Conservation (phyloP, 2,797 vertebrate genomes). For the Strix occidentalis region DNA sequence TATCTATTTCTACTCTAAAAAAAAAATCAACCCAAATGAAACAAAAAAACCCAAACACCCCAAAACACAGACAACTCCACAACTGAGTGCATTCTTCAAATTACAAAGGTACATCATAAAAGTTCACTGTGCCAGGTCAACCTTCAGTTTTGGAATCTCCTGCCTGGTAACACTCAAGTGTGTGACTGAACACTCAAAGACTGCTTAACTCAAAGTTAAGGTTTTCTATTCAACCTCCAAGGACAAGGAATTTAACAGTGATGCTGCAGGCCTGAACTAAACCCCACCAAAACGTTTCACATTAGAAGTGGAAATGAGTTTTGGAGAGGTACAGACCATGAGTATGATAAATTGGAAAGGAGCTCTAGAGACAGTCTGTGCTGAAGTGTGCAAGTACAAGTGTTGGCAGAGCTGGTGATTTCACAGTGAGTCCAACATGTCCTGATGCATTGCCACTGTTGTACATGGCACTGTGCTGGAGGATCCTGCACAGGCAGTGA, state of each 20-base stretch:
- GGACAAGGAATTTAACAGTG: neutral
- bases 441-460: neutral
- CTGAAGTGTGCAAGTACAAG: neutral
- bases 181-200: neutral
- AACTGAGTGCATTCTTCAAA: neutral
- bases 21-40: fast-evolving
- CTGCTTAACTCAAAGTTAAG: neutral
- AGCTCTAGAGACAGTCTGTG: neutral
- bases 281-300: fast-evolving
- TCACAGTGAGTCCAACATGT: fast-evolving
- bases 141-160: neutral
- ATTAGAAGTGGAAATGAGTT: neutral
- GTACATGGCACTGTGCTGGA: fast-evolving
- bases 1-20: neutral
- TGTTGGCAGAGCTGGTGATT: neutral
- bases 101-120: neutral
- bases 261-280: neutral
- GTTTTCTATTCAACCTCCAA: neutral
- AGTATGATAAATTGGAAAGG: neutral
- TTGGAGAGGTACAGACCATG: neutral
- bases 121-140: neutral
- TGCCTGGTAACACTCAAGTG: neutral
- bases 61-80: neutral
- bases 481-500: neutral
- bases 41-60: neutral